Evolutionary conservation across 2,797 vertebrate species (phyloP).

Genomic region (Tympanoctomys barrerae): DNA sequence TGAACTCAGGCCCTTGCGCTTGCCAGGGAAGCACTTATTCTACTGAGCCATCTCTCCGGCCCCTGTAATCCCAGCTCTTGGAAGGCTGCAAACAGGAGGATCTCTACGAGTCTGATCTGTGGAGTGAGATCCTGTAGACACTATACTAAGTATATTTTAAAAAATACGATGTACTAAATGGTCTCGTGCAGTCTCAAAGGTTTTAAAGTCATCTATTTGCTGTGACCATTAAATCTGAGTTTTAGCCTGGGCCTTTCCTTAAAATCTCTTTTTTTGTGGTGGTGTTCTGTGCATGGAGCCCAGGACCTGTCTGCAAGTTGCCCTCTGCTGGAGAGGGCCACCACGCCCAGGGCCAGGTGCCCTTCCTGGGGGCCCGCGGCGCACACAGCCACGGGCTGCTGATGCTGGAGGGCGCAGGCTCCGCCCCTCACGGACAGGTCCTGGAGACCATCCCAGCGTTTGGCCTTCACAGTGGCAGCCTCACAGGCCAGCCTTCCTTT

Average conservation of each 20-base stretch:
- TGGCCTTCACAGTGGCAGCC: neutral
- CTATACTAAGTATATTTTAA: no score
- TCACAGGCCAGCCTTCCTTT: neutral
- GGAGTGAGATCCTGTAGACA: no score
- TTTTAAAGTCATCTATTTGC: neutral
- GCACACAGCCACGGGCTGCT: neutral
- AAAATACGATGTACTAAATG: neutral
- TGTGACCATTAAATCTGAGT: neutral
- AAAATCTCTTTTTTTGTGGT: neutral
- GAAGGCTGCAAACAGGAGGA: no score
- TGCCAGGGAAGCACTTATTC: no score
- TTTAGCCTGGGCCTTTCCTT: neutral
- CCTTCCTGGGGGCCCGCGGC: neutral
- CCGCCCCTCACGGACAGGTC: neutral
- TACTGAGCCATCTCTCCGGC: no score
- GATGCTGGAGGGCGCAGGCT: neutral
- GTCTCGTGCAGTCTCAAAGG: neutral
- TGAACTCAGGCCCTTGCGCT: no score
- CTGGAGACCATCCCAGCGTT: neutral
- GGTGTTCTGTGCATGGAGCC: neutral
- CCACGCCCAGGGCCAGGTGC: neutral
- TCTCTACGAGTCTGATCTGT: no score
- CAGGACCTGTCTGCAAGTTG: neutral
- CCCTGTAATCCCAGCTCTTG: no score
- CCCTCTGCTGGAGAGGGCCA: neutral